These are phyloP conservation scores for Adelosebastes latens DNA, from an alignment of 2,797 vertebrate species.

Conservation along the genomic window DNA sequence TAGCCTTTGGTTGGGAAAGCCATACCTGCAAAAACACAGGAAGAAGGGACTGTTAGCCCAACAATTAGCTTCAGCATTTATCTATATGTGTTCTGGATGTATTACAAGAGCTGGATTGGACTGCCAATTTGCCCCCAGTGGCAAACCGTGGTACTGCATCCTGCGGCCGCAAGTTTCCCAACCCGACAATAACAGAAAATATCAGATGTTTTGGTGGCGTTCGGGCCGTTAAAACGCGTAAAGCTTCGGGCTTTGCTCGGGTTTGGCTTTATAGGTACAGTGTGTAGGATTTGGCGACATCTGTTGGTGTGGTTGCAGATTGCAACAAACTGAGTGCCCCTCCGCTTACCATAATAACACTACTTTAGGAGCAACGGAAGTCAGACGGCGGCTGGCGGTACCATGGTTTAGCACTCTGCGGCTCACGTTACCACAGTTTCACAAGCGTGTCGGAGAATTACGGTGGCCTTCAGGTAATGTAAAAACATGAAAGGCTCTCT, in stretches of 20 bases:
- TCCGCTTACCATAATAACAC: too few relatives aligned
- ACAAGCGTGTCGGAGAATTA: too few relatives aligned
- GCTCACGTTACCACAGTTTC: too few relatives aligned
- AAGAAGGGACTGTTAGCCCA: slow-evolving; percentile 85
- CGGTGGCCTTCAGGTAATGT: too few relatives aligned
- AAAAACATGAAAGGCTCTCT: too few relatives aligned
- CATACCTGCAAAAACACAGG: slow-evolving; percentile 99
- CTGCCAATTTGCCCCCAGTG: slow-evolving; percentile 16
- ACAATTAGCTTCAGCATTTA: slow-evolving; percentile 63
- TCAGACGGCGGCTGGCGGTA: too few relatives aligned
- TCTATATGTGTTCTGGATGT: slow-evolving; percentile 40
- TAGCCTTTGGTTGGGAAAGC: slow-evolving; percentile 99
- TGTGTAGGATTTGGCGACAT: too few relatives aligned
- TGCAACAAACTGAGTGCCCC: too few relatives aligned
- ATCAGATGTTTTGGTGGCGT: not conserved
- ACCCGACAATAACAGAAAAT: not conserved
- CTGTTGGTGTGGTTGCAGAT: too few relatives aligned
- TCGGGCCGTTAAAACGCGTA: accelerated
- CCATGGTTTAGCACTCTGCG: too few relatives aligned
- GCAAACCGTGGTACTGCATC: not conserved
- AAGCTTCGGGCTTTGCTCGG: not conserved
- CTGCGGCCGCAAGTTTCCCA: not conserved
- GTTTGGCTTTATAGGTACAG: too few relatives aligned
- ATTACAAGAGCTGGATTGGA: slow-evolving; percentile 73
- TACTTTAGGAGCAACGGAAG: too few relatives aligned